Conservation (phyloP, 2,797 vertebrate species). For the Eurystomus glaucurus region DNA sequence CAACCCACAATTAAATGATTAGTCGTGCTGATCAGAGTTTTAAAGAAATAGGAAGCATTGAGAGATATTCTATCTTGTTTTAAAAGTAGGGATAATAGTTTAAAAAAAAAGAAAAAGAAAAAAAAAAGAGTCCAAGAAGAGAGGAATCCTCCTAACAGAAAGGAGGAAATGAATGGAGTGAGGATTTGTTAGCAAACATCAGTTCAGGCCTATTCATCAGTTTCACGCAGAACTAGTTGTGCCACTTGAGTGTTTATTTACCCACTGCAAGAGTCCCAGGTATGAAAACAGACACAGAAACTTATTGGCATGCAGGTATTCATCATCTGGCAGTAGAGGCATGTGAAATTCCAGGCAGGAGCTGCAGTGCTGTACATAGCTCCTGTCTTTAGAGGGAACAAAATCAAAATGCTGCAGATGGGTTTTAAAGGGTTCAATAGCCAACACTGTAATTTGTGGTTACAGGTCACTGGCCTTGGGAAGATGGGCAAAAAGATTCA, state of each 20-base stretch:
- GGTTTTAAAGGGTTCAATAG: background rate
- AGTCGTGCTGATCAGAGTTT: background rate
- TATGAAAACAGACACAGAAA: background rate
- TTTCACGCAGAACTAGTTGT: conserved; percentile 31
- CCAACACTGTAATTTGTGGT: background rate
- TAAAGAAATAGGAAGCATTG: background rate
- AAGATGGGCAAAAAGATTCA: background rate
- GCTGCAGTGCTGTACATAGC: background rate
- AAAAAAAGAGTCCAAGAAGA: background rate
- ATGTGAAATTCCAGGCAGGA: background rate
- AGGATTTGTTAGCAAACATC: background rate
- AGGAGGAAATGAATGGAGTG: background rate
- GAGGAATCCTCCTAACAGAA: background rate
- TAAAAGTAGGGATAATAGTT: background rate
- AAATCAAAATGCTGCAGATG: background rate
- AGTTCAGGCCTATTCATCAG: background rate
- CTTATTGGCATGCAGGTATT: background rate
- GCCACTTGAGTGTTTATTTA: conserved; percentile 51
- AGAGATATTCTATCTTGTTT: background rate
- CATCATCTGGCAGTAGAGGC: background rate
- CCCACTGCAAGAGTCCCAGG: background rate
- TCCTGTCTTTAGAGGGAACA: background rate
- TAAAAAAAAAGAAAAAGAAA: background rate
- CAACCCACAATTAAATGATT: background rate
- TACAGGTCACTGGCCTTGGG: background rate